A percentile compares a stretch with the other conserved stretches of the same genome.
Conservation (phyloP, 2,113 vertebrate species). For the Scatophagus argus region DNA sequence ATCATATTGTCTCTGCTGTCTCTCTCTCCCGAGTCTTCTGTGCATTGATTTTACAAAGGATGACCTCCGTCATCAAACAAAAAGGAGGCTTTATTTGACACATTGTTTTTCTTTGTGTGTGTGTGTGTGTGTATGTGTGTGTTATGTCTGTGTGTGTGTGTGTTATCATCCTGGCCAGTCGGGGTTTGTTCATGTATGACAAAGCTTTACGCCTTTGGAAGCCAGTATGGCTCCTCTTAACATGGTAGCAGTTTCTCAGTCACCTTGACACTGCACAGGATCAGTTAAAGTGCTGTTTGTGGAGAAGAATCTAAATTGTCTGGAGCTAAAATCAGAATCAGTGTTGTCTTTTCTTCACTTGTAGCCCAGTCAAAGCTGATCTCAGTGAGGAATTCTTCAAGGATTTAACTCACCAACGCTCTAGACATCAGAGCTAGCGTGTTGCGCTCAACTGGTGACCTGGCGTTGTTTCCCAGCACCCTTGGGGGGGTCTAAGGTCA, state of each 20-base stretch:
- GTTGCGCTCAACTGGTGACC: conserved; percentile 48
- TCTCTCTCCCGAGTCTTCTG: conserved; percentile 25
- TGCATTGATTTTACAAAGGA: conserved; percentile 44
- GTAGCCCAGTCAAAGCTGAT: conserved; percentile 5
- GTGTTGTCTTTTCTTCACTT: conserved; percentile 31
- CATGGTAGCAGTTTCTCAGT: conserved; percentile 48
- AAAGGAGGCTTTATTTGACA: conserved; percentile 54
- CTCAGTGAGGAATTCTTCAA: conserved; percentile 1
- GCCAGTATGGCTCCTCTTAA: conserved; percentile 46
- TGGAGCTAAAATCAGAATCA: conserved; percentile 48
- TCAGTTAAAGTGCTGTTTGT: conserved; percentile 51
- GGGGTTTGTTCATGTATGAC: conserved; percentile 63
- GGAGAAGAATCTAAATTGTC: conserved; percentile 54
- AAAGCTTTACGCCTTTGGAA: conserved; percentile 59
- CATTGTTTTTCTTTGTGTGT: conserved; percentile 9
- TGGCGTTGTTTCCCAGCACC: conserved; percentile 48
- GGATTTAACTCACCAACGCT: conserved; percentile 8
- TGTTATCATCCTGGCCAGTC: conserved; percentile 53
- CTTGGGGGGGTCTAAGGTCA: conserved; percentile 52
- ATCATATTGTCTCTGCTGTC: conserved; percentile 66
- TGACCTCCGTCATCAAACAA: conserved; percentile 61
- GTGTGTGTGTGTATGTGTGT: conserved; percentile 6
- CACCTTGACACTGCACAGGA: conserved; percentile 55
- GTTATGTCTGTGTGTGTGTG: conserved; percentile 31
- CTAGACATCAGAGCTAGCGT: conserved; percentile 26